phyloP scores from a whole-genome alignment of 1,140 invertebrate genomes.

The Caerostris darwini region DNA sequence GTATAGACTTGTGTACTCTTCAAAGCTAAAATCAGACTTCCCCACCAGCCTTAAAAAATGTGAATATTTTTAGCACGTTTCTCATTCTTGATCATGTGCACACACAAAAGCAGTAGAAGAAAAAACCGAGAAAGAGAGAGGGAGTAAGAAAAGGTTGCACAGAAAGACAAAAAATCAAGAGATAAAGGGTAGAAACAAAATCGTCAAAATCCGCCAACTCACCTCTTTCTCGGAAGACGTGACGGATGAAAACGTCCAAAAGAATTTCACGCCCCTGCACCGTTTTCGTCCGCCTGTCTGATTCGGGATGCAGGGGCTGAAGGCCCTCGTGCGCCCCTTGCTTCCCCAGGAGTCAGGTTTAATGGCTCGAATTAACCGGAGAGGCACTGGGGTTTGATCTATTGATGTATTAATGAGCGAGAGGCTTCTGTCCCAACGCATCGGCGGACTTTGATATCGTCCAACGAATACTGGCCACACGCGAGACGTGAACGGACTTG shows the following conservation, averaged over 20 bases:
- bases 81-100: not conserved
- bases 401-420: slow-evolving; percentile 48
- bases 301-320: not conserved
- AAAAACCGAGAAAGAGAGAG: not conserved
- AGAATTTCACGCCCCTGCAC: slow-evolving; percentile 64
- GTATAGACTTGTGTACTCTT: too few species aligned
- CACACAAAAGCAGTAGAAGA: not conserved
- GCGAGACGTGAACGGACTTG: not conserved
- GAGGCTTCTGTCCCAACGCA: not conserved
- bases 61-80: slow-evolving; percentile 9
- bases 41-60: not conserved
- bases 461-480: not conserved
- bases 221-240: slow-evolving; percentile 64
- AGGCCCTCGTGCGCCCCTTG: not conserved
- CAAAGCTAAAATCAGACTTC: too few species aligned
- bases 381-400: slow-evolving; percentile 39
- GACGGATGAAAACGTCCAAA: slow-evolving; percentile 73
- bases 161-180: not conserved
- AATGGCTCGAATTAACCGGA: slow-evolving; percentile 63
- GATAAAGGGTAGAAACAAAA: slow-evolving; percentile 62
- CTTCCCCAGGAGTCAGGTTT: slow-evolving; percentile 17
- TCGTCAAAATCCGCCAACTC: slow-evolving; percentile 74
- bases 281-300: slow-evolving; percentile 68
- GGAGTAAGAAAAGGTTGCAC: not conserved
- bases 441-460: not conserved